A percentile compares a stretch with the other conserved stretches of the same genome.
phyloP scores from a whole-genome alignment of 2,888 invertebrate genomes.

The Mesorhabditis belari region DNA sequence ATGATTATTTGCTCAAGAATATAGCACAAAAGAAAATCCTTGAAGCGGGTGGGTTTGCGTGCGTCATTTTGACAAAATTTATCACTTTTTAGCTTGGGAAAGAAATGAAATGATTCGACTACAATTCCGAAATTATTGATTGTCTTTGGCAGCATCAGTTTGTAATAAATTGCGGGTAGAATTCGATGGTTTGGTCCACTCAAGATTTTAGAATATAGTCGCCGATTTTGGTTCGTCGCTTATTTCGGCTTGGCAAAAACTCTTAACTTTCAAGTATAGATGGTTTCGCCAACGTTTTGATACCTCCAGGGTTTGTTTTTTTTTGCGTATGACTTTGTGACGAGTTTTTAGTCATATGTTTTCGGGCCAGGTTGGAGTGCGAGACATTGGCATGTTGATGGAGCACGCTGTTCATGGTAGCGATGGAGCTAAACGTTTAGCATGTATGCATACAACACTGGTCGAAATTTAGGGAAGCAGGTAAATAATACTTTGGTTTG shows the following conservation, averaged over 20 bases:
- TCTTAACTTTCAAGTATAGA: slow-evolving; percentile 81
- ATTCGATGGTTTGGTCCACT: not conserved
- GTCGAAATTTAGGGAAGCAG: slow-evolving; percentile 42
- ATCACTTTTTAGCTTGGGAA: slow-evolving; percentile 64
- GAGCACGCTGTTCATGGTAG: slow-evolving; percentile 38
- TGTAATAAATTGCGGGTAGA: slow-evolving; percentile 19
- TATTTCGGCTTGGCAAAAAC: slow-evolving; percentile 77
- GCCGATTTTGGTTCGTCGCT: slow-evolving; percentile 74
- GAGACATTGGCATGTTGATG: slow-evolving; percentile 69
- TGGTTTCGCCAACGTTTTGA: slow-evolving; percentile 14
- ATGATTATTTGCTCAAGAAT: slow-evolving; percentile 74
- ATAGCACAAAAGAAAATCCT: slow-evolving; percentile 55
- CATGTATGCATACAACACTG: slow-evolving; percentile 32
- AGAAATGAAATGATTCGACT: slow-evolving; percentile 94
- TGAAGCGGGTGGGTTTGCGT: slow-evolving; percentile 3
- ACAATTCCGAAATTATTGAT: slow-evolving; percentile 66
- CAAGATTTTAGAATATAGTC: slow-evolving; percentile 2
- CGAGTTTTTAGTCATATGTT: slow-evolving; percentile 69
- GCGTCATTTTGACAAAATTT: not conserved
- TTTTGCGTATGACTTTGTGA: not conserved
- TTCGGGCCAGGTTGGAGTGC: slow-evolving; percentile 83
- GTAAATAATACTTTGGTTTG: no score
- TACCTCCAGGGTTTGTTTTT: slow-evolving; percentile 20
- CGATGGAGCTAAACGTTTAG: slow-evolving; percentile 41
- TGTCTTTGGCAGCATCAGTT: slow-evolving; percentile 54